These are phyloP conservation scores for Rallus limicola DNA, from an alignment of 2,113 vertebrate species.

Conservation along the genomic window DNA sequence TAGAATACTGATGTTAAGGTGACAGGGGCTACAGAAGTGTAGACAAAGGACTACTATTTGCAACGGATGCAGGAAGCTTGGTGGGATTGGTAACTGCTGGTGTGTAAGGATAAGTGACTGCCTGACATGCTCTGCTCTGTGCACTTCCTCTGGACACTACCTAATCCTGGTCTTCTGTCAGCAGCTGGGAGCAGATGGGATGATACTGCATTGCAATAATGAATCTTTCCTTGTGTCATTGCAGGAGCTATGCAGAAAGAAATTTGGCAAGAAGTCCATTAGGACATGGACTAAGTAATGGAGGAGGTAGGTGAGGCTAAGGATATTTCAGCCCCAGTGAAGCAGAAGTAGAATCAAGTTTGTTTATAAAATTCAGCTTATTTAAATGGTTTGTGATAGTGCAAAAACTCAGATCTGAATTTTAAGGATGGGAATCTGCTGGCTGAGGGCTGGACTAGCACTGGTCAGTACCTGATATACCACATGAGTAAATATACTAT, in stretches of 20 bases:
- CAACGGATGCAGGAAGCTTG: slow-evolving; percentile 60
- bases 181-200: slow-evolving; percentile 16
- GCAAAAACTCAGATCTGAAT: not conserved
- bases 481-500: not conserved
- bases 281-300: slow-evolving; percentile 73
- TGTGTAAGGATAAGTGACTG: slow-evolving; percentile 64
- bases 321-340: not conserved
- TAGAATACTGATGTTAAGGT: slow-evolving; percentile 41
- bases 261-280: slow-evolving; percentile 55
- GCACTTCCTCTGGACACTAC: slow-evolving; percentile 57
- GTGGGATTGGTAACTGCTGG: slow-evolving; percentile 64
- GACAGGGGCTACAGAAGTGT: slow-evolving; percentile 44
- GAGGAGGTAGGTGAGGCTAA: slow-evolving; percentile 70
- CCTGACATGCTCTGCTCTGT: slow-evolving; percentile 60
- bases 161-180: slow-evolving; percentile 46
- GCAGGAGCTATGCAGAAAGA: slow-evolving; percentile 76
- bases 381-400: not conserved
- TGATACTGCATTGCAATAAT: not conserved
- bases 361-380: not conserved
- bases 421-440: not conserved
- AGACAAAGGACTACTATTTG: slow-evolving; percentile 28
- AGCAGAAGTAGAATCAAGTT: not conserved
- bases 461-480: not conserved
- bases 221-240: not conserved
- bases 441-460: not conserved